phyloP scores from a whole-genome alignment of 2,113 vertebrate genomes.

The Orientallactaga bullata region DNA sequence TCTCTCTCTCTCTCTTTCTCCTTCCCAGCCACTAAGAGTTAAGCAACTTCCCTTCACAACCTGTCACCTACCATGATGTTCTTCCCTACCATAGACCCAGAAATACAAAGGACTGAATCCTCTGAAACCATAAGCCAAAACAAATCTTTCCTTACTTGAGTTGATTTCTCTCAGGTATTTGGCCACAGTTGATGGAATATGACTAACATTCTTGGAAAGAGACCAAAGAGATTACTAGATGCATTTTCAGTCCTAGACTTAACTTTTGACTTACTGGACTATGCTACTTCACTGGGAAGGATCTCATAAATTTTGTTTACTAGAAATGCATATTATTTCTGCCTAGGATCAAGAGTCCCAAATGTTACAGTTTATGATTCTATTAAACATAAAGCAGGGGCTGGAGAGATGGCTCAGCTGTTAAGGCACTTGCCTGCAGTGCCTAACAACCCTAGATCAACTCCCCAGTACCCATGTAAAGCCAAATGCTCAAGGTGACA shows the following conservation, averaged over 20 bases:
- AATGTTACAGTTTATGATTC: conserved; percentile 35
- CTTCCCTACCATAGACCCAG: background rate
- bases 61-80: background rate
- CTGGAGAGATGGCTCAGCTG: too few relatives aligned
- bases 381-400: conserved; percentile 9
- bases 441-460: too few relatives aligned
- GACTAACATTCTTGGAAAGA: background rate
- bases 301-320: conserved; percentile 30
- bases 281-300: conserved; percentile 3
- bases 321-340: conserved; percentile 44
- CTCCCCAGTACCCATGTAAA: too few relatives aligned
- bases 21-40: background rate
- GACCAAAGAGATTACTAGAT: background rate
- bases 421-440: too few relatives aligned
- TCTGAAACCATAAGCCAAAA: background rate
- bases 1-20: background rate
- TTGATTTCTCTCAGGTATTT: background rate
- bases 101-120: background rate
- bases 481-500: too few relatives aligned
- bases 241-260: background rate
- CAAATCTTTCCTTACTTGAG: background rate
- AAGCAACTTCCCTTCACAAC: background rate
- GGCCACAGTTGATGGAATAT: background rate
- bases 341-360: background rate
- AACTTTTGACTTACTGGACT: background rate